A percentile compares a stretch with the other conserved stretches of the same genome.
These are phyloP conservation scores for Meteorus colon DNA, from an alignment of 2,888 invertebrate genomes.

Conservation along the genomic window DNA sequence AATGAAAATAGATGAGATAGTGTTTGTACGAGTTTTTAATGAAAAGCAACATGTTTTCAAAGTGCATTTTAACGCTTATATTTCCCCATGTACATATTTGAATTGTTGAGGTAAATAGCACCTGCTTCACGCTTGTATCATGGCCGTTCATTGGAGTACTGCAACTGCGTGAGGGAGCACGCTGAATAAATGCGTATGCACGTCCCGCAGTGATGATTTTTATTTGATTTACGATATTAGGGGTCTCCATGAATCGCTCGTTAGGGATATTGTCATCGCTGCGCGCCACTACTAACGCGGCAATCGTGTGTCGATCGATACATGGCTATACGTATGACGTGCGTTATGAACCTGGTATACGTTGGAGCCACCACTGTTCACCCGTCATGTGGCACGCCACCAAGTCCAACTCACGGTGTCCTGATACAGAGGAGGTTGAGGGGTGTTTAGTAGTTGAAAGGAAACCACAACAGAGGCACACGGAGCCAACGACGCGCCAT, in stretches of 20 bases:
- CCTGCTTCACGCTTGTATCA: slow-evolving; percentile 45
- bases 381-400: slow-evolving; percentile 28
- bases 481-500: neutral
- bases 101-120: slow-evolving; percentile 33
- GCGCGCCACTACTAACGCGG: slow-evolving; percentile 48
- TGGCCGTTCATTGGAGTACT: slow-evolving; percentile 47
- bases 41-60: too few relatives aligned
- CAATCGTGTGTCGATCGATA: slow-evolving; percentile 54
- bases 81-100: neutral
- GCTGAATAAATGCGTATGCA: slow-evolving; percentile 2
- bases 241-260: slow-evolving; percentile 62
- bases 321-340: slow-evolving; percentile 7
- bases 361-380: neutral
- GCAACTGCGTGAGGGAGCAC: neutral
- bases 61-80: neutral
- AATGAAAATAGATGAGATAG: neutral
- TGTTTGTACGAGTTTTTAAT: neutral
- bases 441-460: neutral
- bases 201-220: slow-evolving; percentile 50
- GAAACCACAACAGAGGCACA: slow-evolving; percentile 5
- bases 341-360: slow-evolving; percentile 8
- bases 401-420: slow-evolving; percentile 19
- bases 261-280: slow-evolving; percentile 67
- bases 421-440: neutral
- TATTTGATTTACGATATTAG: slow-evolving; percentile 56